These are phyloP conservation scores for Cryptophagus acutangulus DNA, from an alignment of 2,888 invertebrate species.

Conservation along the genomic window DNA sequence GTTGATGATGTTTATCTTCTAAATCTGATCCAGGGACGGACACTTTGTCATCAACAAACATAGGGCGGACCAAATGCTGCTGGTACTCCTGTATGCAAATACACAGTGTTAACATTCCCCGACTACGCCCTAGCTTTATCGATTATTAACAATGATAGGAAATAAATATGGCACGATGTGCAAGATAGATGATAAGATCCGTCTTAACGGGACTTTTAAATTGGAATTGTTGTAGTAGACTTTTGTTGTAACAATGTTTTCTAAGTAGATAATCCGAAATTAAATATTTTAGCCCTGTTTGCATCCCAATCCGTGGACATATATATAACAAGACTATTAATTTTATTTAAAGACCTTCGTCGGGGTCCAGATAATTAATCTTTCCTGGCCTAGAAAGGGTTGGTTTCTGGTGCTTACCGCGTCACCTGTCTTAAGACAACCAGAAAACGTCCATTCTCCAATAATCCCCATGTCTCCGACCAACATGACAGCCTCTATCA, in stretches of 20 bases:
- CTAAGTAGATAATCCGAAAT: too few relatives aligned
- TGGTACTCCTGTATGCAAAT: constrained; percentile 38
- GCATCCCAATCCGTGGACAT: too few relatives aligned
- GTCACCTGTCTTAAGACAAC: constrained; percentile 25
- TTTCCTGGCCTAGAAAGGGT: constrained; percentile 22
- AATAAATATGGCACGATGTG: constrained; percentile 16
- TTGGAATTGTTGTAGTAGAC: too few relatives aligned
- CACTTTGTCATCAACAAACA: constrained; percentile 41
- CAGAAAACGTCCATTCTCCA: constrained; percentile 22
- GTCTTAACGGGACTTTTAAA: too few relatives aligned
- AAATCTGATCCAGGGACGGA: constrained; percentile 34
- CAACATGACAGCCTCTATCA: constrained; percentile 6
- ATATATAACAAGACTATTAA: constrained; percentile 16
- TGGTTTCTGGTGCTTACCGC: constrained; percentile 21
- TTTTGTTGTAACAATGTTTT: too few relatives aligned
- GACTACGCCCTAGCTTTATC: constrained; percentile 37
- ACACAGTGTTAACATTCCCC: constrained; percentile 38
- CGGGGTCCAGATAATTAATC: constrained; percentile 21
- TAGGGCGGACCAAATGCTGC: constrained; percentile 26
- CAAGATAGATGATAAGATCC: constrained; percentile 11
- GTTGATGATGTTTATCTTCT: constrained; percentile 34
- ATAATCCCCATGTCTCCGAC: constrained; percentile 14
- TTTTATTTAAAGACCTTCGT: constrained; percentile 14
- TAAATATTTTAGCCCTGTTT: too few relatives aligned
- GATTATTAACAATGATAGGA: constrained; percentile 32